phyloP scores from a whole-genome alignment of 1,140 invertebrate species.

The Phenacoccus solenopsis region DNA sequence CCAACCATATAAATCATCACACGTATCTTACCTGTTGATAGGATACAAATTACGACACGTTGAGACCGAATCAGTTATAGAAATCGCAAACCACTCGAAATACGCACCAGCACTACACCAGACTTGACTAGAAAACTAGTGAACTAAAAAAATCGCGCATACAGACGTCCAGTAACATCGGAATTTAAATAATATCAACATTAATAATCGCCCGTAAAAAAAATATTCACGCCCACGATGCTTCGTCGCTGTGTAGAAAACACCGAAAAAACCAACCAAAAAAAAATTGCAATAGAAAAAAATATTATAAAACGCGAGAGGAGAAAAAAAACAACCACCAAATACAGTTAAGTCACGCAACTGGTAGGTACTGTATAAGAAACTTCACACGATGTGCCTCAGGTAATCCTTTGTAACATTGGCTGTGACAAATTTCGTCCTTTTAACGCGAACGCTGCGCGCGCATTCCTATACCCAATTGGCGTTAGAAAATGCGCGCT shows the following conservation, averaged over 20 bases:
- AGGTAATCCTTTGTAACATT: constrained; percentile 16
- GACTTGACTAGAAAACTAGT: too few relatives aligned
- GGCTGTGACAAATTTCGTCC: constrained; percentile 15
- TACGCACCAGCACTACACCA: too few relatives aligned
- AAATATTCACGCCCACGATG: background rate
- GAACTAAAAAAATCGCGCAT: too few relatives aligned
- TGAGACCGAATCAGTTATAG: too few relatives aligned
- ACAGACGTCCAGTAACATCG: too few relatives aligned
- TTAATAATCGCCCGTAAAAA: too few relatives aligned
- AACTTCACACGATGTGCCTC: constrained; percentile 14
- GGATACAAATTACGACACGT: too few relatives aligned
- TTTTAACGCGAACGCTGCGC: background rate
- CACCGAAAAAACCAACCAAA: background rate
- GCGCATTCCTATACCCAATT: background rate
- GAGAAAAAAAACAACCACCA: background rate
- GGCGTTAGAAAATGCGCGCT: background rate
- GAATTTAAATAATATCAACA: too few relatives aligned
- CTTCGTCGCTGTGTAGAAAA: background rate
- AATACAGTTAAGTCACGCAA: constrained; percentile 10
- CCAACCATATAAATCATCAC: too few relatives aligned
- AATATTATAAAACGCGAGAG: background rate
- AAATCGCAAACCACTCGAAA: too few relatives aligned
- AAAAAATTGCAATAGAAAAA: background rate
- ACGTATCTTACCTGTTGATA: too few relatives aligned
- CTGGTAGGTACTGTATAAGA: constrained; percentile 14